These are phyloP conservation scores for Xestia c-nigrum DNA, from an alignment of 2,888 invertebrate genomes.

Conservation along the genomic window DNA sequence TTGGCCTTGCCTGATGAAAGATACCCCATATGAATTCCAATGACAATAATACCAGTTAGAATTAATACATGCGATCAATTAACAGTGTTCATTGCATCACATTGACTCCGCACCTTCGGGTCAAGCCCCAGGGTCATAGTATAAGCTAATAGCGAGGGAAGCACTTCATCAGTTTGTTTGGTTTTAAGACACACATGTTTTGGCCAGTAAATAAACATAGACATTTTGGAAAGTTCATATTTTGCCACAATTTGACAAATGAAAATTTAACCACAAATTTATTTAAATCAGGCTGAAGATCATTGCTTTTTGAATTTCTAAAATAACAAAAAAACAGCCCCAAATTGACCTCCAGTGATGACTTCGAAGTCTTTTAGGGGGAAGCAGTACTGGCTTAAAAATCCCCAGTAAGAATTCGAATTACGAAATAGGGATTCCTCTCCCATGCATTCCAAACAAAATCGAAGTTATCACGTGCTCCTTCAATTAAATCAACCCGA, in stretches of 20 bases:
- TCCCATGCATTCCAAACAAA: background rate
- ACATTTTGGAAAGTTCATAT: background rate
- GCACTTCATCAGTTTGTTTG: constrained; percentile 25
- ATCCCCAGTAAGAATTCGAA: background rate
- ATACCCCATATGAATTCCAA: constrained; percentile 8
- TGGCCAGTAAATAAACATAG: background rate
- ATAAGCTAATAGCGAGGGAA: constrained; percentile 29
- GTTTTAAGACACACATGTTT: background rate
- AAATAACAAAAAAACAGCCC: background rate
- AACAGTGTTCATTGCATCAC: constrained; percentile 46
- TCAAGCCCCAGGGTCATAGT: constrained; percentile 40
- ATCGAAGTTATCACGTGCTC: background rate
- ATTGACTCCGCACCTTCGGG: constrained; percentile 41
- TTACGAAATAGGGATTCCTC: too few relatives aligned
- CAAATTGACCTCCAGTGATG: background rate
- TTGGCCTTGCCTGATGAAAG: background rate
- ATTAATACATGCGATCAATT: constrained; percentile 50
- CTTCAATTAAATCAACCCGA: constrained; percentile 35
- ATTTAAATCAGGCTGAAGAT: background rate
- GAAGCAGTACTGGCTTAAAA: background rate
- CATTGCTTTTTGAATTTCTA: background rate
- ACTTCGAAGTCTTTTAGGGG: background rate
- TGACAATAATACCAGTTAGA: constrained; percentile 41
- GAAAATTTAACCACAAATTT: background rate
- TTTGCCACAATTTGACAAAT: background rate